Evolutionary conservation across 1,140 invertebrate genomes (phyloP).

Genomic region (Acromyrmex charruanus): DNA sequence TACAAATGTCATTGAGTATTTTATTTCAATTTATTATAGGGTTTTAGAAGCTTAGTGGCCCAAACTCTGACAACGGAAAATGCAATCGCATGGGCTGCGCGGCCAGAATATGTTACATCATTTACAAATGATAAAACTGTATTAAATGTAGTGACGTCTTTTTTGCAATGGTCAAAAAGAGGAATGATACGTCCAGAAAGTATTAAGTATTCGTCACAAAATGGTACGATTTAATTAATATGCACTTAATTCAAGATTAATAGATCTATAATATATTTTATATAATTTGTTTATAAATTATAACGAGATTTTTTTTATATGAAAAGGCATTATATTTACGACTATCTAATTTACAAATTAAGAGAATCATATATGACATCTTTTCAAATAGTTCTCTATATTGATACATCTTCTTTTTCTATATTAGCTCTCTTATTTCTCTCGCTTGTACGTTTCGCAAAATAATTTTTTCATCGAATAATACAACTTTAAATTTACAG

Average conservation of each 20-base stretch:
- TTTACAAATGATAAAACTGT: conserved; percentile 90
- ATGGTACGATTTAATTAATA: conserved; percentile 25
- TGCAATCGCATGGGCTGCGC: conserved; percentile 90
- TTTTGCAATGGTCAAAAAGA: conserved; percentile 86
- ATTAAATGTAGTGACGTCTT: conserved; percentile 88
- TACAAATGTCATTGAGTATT: background rate
- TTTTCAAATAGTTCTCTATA: background rate
- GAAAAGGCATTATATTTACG: background rate
- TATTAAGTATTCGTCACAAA: conserved; percentile 28
- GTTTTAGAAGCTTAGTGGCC: conserved; percentile 93
- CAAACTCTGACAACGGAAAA: conserved; percentile 94
- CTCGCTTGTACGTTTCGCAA: background rate
- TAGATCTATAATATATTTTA: background rate
- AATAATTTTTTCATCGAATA: conserved; percentile 8
- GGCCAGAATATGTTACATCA: conserved; percentile 88
- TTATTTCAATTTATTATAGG: conserved; percentile 80
- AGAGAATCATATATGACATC: background rate
- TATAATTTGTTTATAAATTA: background rate
- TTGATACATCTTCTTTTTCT: background rate
- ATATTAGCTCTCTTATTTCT: background rate
- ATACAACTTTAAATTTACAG: conserved; percentile 17
- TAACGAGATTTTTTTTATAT: background rate
- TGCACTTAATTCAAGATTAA: background rate
- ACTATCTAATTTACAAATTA: background rate
- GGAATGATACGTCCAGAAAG: conserved; percentile 27